phyloP scores from a whole-genome alignment of 2,113 vertebrate species.

The Cettia cetti region DNA sequence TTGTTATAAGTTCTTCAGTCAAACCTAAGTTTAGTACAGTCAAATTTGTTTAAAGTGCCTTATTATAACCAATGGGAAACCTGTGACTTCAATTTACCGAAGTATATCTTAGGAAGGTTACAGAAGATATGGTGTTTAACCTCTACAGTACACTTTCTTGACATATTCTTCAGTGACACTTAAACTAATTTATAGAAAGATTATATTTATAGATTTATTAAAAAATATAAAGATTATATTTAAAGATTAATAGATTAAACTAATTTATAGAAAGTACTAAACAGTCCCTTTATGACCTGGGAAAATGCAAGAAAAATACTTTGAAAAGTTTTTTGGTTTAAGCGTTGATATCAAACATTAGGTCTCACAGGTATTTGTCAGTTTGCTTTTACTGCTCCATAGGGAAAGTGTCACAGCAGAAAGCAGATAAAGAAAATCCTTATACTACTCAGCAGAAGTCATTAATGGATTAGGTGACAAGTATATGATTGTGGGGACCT shows the following conservation, averaged over 20 bases:
- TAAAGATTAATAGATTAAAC: neutral
- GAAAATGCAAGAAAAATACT: neutral
- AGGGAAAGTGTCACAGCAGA: neutral
- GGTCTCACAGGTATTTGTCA: neutral
- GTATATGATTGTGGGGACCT: neutral
- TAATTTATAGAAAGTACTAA: neutral
- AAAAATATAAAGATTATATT: neutral
- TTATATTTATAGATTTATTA: neutral
- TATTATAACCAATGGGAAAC: neutral
- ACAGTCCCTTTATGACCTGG: fast-evolving
- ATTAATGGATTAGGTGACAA: neutral
- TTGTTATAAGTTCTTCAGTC: neutral
- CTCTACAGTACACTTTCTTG: neutral
- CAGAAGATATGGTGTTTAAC: neutral
- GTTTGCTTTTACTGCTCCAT: neutral
- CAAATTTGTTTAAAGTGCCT: neutral
- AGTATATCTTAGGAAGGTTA: neutral
- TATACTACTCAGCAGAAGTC: neutral
- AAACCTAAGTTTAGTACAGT: neutral
- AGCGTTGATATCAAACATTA: neutral
- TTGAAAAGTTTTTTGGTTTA: neutral
- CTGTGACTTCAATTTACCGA: neutral
- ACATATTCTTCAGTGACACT: neutral
- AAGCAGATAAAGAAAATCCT: neutral
- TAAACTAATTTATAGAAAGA: neutral